These are phyloP conservation scores for Apis mellifera DNA, from an alignment of 1,140 invertebrate genomes.

Conservation along the genomic window DNA sequence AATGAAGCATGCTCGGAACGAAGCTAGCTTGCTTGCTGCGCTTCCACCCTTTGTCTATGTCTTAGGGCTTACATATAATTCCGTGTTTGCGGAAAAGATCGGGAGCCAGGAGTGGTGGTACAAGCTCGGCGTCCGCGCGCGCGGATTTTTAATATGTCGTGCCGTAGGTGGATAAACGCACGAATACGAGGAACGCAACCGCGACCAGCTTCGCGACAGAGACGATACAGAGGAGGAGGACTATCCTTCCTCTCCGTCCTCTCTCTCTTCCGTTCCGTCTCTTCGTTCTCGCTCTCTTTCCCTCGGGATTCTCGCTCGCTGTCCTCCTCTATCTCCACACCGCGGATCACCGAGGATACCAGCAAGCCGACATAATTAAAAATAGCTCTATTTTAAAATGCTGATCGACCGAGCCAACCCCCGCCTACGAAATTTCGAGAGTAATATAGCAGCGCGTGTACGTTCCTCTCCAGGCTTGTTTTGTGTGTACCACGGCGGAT, in stretches of 20 bases:
- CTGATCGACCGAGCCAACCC: slow-evolving; percentile 51
- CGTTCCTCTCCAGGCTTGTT: background rate
- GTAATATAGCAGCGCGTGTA: slow-evolving; percentile 9
- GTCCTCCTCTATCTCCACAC: background rate
- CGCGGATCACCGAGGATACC: slow-evolving; percentile 53
- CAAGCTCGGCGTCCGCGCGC: slow-evolving; percentile 24
- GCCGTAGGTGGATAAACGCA: slow-evolving; percentile 58
- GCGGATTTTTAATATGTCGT: slow-evolving; percentile 79
- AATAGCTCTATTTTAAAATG: slow-evolving; percentile 73
- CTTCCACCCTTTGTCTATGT: slow-evolving; percentile 78
- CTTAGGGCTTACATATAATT: slow-evolving; percentile 81
- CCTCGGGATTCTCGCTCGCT: background rate
- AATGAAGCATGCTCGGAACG: background rate
- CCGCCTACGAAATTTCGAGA: background rate
- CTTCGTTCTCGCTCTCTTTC: background rate
- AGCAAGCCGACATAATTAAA: slow-evolving; percentile 69
- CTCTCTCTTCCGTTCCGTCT: background rate
- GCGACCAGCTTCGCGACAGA: slow-evolving; percentile 16
- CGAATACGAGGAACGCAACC: slow-evolving; percentile 43
- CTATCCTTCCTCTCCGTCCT: background rate
- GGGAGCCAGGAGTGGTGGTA: slow-evolving; percentile 25
- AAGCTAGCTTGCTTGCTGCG: background rate
- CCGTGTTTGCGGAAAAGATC: slow-evolving; percentile 80
- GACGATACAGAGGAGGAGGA: no score
- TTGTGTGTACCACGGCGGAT: background rate